Conservation (phyloP, 1,140 invertebrate genomes). For the Drosophila insularis region DNA sequence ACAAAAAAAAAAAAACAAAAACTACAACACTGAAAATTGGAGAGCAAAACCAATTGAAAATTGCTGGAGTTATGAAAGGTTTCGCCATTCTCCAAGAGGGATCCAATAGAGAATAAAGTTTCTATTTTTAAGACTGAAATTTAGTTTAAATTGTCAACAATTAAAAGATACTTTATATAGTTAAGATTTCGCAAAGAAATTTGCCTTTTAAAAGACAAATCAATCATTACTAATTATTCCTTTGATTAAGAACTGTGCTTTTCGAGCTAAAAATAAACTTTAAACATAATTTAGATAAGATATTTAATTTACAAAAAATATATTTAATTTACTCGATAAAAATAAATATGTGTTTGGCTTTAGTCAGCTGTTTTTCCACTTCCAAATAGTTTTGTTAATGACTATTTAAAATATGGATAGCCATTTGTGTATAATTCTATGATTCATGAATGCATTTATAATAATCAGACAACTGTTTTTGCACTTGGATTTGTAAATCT, state of each 20-base stretch:
- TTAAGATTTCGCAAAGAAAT: no score
- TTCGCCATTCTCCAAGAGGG: not conserved
- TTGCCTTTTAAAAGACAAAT: no score
- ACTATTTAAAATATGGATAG: not conserved
- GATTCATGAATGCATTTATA: not conserved
- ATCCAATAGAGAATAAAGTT: not conserved
- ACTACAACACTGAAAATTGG: slow-evolving; percentile 15
- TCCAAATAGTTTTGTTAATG: not conserved
- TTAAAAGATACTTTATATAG: no score
- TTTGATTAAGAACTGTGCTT: no score
- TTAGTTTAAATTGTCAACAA: no score
- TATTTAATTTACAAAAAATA: no score
- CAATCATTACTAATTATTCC: no score
- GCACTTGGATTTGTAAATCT: slow-evolving; percentile 14
- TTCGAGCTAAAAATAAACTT: no score
- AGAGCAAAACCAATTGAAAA: slow-evolving; percentile 72
- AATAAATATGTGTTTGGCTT: no score
- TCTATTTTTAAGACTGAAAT: not conserved
- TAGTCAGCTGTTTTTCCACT: no score
- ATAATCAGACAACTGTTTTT: slow-evolving; percentile 8
- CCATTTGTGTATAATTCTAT: not conserved
- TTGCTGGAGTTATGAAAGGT: slow-evolving; percentile 21
- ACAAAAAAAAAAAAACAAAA: slow-evolving; percentile 14
- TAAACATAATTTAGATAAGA: no score
- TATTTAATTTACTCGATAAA: no score